Base-by-base conservation (phyloP, 1,140 invertebrate genomes). In the Scaptomyza graminum region DNA sequence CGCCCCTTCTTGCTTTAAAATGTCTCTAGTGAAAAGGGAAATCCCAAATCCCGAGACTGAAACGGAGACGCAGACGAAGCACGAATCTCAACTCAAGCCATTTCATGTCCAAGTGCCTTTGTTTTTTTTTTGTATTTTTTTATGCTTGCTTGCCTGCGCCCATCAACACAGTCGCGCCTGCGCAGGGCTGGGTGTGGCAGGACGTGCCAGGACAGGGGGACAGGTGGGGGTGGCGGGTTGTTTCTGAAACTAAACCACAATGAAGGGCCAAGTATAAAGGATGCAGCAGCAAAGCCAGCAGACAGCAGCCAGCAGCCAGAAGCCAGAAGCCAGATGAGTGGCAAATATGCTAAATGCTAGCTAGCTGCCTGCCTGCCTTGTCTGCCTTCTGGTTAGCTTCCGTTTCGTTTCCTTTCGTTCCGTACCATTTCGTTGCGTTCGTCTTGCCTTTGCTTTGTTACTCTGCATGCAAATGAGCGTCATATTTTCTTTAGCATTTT, bases 381-480 rank as follows among this genome's bases (percentile, higher is more conserved):
- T 1, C 7, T 31, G 18, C 9, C 22, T 7, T 3, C 22, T 13
- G 5, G 3, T 31, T n/a, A 41, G 43, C 65, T 44, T 15, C 55
- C 15, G 37, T 34, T 34, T 39, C 22, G 52, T 39, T 65, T 9
- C 13, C 46, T 46, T 43, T 51, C 13, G 25, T 31, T 46, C 44
- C 41, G 12, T 15, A 7, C 22, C 11, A 12, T 18, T 15, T 13
- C 22, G 51, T 25, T 46, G 16, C 13, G 43, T 55, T 49, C 49
- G 34, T 63, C 59, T 70, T 39, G 18, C 51, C 52, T 31, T 55
- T 44, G 16, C 47, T 54, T 31, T 67, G 64, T 60, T 55, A 50
- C 37, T 46, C 82, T 67, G 78, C 78, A 85, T 85, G 82, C 56
- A 85, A 87, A 85, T 85, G 78, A 85, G 83, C 46, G 59, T 68